phyloP scores from a whole-genome alignment of 2,888 invertebrate genomes.

The Hemistola chrysoprasaria region DNA sequence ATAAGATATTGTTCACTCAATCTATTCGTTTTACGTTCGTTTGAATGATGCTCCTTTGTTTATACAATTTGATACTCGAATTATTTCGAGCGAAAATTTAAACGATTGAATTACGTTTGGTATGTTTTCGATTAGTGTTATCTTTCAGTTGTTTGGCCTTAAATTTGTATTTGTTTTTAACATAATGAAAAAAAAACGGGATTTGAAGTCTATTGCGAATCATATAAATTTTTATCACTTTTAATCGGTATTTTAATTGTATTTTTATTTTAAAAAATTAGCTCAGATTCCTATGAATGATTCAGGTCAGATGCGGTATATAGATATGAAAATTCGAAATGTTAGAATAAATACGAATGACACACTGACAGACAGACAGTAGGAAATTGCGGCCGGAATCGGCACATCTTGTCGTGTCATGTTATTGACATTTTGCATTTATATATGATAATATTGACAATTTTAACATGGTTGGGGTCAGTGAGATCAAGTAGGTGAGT shows the following conservation, averaged over 20 bases:
- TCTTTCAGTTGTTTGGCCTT: slow-evolving; percentile 8
- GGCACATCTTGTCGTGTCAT: slow-evolving; percentile 33
- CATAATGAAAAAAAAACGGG: too few species aligned
- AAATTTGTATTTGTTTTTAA: background rate
- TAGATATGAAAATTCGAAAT: slow-evolving; percentile 33
- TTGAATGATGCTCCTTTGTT: slow-evolving; percentile 70
- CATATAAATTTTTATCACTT: too few species aligned
- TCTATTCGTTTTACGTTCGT: slow-evolving; percentile 67
- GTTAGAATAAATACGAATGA: slow-evolving; percentile 53
- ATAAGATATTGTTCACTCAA: slow-evolving; percentile 80
- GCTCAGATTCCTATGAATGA: too few species aligned
- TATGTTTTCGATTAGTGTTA: slow-evolving; percentile 24
- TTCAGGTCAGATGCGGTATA: too few species aligned
- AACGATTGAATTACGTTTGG: slow-evolving; percentile 29
- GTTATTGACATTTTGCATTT: slow-evolving; percentile 6
- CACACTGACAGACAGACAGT: slow-evolving; percentile 53
- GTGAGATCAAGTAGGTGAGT: background rate
- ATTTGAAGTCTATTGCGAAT: too few species aligned
- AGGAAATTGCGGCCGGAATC: slow-evolving; percentile 59
- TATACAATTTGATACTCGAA: slow-evolving; percentile 51
- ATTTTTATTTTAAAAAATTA: too few species aligned
- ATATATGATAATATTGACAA: slow-evolving; percentile 4
- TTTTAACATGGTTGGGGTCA: background rate
- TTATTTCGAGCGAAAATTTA: slow-evolving; percentile 37
- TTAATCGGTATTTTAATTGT: too few species aligned